phyloP scores from a whole-genome alignment of 2,113 vertebrate genomes.

The Leptobrachium ailaonicum region DNA sequence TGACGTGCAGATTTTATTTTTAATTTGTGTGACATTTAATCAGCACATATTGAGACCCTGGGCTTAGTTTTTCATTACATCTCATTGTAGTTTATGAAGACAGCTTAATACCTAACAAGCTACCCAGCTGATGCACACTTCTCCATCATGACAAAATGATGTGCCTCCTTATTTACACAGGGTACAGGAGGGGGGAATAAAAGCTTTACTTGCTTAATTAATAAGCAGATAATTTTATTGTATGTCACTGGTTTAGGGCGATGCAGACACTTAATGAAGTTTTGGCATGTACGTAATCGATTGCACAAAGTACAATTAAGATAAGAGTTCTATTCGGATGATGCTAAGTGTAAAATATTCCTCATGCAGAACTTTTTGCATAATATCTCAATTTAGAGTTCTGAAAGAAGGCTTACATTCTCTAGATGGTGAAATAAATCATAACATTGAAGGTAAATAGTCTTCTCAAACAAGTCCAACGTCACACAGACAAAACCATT shows the following conservation, averaged over 20 bases:
- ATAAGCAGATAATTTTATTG: constrained; percentile 26
- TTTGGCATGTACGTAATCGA: background rate
- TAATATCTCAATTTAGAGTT: no score
- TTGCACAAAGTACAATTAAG: background rate
- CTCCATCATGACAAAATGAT: constrained; percentile 12
- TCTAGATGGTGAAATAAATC: no score
- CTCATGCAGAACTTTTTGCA: no score
- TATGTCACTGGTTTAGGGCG: background rate
- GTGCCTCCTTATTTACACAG: constrained; percentile 27
- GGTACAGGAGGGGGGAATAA: constrained; percentile 14
- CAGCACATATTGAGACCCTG: constrained; percentile 36
- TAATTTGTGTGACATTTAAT: constrained; percentile 50
- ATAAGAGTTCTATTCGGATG: background rate
- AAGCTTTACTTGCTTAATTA: constrained; percentile 43
- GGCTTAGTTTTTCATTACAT: constrained; percentile 48
- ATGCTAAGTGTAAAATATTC: background rate
- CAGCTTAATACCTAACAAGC: constrained; percentile 33
- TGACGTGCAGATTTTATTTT: constrained; percentile 40
- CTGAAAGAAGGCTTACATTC: no score
- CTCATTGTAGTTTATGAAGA: constrained; percentile 36
- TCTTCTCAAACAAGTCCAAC: no score
- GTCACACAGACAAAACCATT: no score
- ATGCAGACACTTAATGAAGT: background rate
- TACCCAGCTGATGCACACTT: constrained; percentile 36
- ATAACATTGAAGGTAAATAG: no score